Base-by-base conservation (phyloP, 2,888 invertebrate species). In the Amphipyra tragopoginis region DNA sequence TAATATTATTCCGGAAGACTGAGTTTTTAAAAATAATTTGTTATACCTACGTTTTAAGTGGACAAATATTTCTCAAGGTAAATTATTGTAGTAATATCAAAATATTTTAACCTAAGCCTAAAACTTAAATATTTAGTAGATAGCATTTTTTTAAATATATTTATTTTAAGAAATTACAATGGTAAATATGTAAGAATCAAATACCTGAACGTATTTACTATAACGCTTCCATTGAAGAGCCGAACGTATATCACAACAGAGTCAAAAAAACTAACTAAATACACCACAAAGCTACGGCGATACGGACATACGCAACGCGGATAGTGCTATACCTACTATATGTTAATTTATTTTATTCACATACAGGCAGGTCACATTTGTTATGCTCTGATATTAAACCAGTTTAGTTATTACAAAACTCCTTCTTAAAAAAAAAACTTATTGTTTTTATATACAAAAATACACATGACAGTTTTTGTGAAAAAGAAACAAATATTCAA, bases 201-300 rank as follows among this genome's bases (percentile, higher is more conserved):
- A 57, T 77, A 77, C 77, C 77, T 77, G 76, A 78, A 75, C 59
- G 50, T 29, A 5, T 58, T n/a, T 52, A 47, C 42, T 73, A 77
- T 48, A 65, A 65, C 1, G 45, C 8, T 34, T 48, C 59, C 79
- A 76, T 74, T 33, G 14, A 39, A 21, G 45, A 57, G 39, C 9
- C 14, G 26, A 7, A 65, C 61, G 77, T 65, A 29, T 60, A 65
- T 43, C 65, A 63, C 70, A 6, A 39, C 14, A 15, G 65, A 72
- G 34, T 63, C 44, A 43, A 65, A 66, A 60, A 56, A 64, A 54
- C 48, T n/a, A 57, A 78, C 77, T 79, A 72, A 73, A 69, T 55
- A 54, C 14, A 40, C 36, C 11, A 40, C 38, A 51, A 14, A 9
- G 14, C 14, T 11, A 36, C 34, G 14, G 14, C 39, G 9, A 11